phyloP scores from a whole-genome alignment of 1,140 invertebrate species.

The Drosophila chauvacae region DNA sequence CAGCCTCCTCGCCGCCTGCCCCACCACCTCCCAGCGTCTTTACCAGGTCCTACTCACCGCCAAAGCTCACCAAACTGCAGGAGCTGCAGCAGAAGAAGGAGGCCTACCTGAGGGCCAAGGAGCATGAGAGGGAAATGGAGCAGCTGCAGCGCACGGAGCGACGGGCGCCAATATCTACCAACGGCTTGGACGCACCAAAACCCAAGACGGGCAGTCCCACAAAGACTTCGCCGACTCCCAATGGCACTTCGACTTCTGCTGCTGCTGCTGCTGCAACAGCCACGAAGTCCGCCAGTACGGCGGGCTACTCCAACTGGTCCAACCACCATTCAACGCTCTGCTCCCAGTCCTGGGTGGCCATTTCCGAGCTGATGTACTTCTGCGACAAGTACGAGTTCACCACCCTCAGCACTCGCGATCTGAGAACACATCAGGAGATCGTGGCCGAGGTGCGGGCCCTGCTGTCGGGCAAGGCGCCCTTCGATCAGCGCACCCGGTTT shows the following conservation, averaged over 20 bases:
- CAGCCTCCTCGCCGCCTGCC: background rate
- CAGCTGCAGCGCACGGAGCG: conserved; percentile 54
- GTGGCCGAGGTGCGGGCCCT: conserved; percentile 67
- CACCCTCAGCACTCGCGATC: conserved; percentile 62
- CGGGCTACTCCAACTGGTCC: conserved; percentile 72
- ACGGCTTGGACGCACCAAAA: conserved; percentile 7
- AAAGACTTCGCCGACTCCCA: conserved; percentile 21
- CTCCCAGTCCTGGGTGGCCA: conserved; percentile 73
- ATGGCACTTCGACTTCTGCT: conserved; percentile 11
- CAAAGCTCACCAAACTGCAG: conserved; percentile 68
- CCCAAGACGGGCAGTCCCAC: conserved; percentile 7
- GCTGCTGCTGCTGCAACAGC: background rate
- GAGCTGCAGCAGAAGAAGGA: conserved; percentile 72
- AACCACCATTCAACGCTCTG: conserved; percentile 62
- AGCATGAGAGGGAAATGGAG: conserved; percentile 71
- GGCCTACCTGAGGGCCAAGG: conserved; percentile 60
- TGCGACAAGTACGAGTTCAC: conserved; percentile 83
- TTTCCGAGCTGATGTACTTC: conserved; percentile 79
- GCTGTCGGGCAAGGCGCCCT: conserved; percentile 65
- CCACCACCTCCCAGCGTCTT: conserved; percentile 47
- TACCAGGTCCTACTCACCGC: conserved; percentile 49
- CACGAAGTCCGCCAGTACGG: conserved; percentile 38
- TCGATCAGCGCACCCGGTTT: conserved; percentile 73
- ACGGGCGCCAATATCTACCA: conserved; percentile 12
- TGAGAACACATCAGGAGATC: conserved; percentile 71